A percentile compares a stretch with the other conserved stretches of the same genome.
These are phyloP conservation scores for Chrysomallon squamiferum DNA, from an alignment of 1,140 invertebrate species.

Conservation along the genomic window DNA sequence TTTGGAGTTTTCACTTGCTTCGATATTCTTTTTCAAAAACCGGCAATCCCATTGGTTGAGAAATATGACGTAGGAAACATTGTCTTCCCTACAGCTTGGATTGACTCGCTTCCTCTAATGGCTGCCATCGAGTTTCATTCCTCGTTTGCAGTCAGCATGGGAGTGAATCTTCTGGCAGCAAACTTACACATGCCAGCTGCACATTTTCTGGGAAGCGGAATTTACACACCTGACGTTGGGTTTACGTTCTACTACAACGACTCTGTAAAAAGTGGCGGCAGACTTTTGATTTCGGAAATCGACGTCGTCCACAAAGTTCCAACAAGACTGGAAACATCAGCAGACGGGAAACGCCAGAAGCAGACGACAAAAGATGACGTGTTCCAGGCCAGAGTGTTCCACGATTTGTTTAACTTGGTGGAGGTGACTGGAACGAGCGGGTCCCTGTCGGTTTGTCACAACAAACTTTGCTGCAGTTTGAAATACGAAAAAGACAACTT, in stretches of 20 bases:
- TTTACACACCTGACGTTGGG: slow-evolving; percentile 55
- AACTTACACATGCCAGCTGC: slow-evolving; percentile 64
- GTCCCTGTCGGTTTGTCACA: slow-evolving; percentile 18
- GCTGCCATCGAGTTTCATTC: slow-evolving; percentile 65
- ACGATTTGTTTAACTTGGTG: slow-evolving; percentile 4
- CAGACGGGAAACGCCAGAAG: neutral
- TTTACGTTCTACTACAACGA: slow-evolving; percentile 29
- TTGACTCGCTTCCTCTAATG: slow-evolving; percentile 74
- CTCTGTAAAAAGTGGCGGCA: slow-evolving; percentile 5
- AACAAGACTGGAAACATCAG: neutral
- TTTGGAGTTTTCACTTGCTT: slow-evolving; percentile 83
- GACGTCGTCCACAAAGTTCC: neutral
- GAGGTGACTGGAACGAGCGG: slow-evolving; percentile 9
- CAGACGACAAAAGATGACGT: too few species aligned
- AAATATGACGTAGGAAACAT: slow-evolving; percentile 70
- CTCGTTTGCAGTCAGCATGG: slow-evolving; percentile 66
- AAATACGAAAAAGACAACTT: slow-evolving; percentile 13
- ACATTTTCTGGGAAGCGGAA: slow-evolving; percentile 68
- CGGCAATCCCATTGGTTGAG: slow-evolving; percentile 67
- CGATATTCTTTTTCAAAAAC: slow-evolving; percentile 72
- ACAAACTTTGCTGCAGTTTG: slow-evolving; percentile 32
- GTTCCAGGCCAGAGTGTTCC: too few species aligned
- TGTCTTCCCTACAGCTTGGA: slow-evolving; percentile 76
- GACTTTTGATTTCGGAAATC: slow-evolving; percentile 30
- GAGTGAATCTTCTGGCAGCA: slow-evolving; percentile 69